These are phyloP conservation scores for Ligdia adustata DNA, from an alignment of 2,888 invertebrate genomes.

Conservation along the genomic window DNA sequence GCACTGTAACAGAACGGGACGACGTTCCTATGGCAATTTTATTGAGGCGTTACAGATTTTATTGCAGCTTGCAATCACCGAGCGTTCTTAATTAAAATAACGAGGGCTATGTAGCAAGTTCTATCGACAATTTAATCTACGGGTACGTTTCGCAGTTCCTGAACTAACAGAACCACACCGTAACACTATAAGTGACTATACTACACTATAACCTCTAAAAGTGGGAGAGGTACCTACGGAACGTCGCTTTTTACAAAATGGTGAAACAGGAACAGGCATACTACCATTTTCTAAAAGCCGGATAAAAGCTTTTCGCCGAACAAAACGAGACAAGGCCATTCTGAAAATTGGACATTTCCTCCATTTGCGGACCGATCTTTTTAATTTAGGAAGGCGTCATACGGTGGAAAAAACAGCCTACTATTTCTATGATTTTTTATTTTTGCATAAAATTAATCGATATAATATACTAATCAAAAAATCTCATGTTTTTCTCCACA, in stretches of 20 bases:
- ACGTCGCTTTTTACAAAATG: constrained; percentile 11
- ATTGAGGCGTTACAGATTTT: constrained; percentile 51
- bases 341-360: constrained; percentile 20
- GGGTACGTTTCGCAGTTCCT: not conserved
- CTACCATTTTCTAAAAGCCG: constrained; percentile 16
- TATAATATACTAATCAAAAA: too few relatives aligned
- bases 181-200: too few relatives aligned
- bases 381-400: constrained; percentile 15
- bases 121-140: too few relatives aligned
- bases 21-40: constrained; percentile 43
- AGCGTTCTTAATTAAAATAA: constrained; percentile 51
- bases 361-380: constrained; percentile 11
- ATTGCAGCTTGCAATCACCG: constrained; percentile 47
- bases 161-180: not conserved
- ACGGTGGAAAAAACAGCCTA: too few relatives aligned
- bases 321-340: constrained; percentile 19
- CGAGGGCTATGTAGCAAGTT: constrained; percentile 17
- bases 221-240: constrained; percentile 10
- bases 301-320: constrained; percentile 22
- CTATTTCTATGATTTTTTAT: too few relatives aligned
- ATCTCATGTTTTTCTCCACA: too few relatives aligned
- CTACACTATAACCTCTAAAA: constrained; percentile 2
- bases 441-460: too few relatives aligned
- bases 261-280: constrained; percentile 3
- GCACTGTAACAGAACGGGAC: constrained; percentile 34